Conservation (phyloP, 2,797 vertebrate species). For the Acestrorhynchus altus region DNA sequence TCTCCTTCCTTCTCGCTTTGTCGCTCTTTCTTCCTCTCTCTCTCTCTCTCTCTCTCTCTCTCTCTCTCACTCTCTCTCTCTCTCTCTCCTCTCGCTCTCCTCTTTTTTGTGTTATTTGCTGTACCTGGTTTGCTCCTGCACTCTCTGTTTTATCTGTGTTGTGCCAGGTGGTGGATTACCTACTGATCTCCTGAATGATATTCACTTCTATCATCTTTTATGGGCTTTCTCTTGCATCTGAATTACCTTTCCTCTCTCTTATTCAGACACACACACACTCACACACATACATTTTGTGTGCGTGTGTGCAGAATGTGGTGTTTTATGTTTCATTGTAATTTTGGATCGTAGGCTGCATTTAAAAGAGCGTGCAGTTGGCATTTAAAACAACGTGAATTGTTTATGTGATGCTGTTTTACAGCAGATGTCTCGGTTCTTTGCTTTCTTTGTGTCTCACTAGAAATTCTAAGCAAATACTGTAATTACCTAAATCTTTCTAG, state of each 20-base stretch:
- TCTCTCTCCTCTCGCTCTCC: not conserved
- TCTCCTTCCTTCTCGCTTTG: not conserved
- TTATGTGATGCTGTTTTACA: not conserved
- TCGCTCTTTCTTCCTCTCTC: conserved; percentile 1
- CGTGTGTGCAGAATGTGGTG: conserved; percentile 7
- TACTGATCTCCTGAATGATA: conserved; percentile 57
- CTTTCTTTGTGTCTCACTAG: not conserved
- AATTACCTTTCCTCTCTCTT: conserved; percentile 31
- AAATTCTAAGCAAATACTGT: conserved; percentile 20
- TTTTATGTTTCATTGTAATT: not conserved
- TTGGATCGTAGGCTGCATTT: conserved; percentile 2
- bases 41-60: not conserved
- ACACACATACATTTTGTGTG: not conserved
- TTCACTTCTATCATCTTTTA: conserved; percentile 57
- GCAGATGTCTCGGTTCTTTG: not conserved
- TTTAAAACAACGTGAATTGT: not conserved
- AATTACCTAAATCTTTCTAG: conserved; percentile 32
- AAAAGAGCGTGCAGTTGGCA: not conserved
- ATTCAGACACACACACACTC: conserved; percentile 10
- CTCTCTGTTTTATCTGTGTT: conserved; percentile 45
- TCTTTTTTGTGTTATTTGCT: not conserved
- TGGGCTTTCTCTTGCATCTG: conserved; percentile 45
- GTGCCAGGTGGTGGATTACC: conserved; percentile 54
- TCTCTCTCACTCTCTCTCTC: not conserved
- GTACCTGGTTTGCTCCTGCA: conserved; percentile 18